Conservation (phyloP, 2,888 invertebrate genomes). For the Dasypolia templi region DNA sequence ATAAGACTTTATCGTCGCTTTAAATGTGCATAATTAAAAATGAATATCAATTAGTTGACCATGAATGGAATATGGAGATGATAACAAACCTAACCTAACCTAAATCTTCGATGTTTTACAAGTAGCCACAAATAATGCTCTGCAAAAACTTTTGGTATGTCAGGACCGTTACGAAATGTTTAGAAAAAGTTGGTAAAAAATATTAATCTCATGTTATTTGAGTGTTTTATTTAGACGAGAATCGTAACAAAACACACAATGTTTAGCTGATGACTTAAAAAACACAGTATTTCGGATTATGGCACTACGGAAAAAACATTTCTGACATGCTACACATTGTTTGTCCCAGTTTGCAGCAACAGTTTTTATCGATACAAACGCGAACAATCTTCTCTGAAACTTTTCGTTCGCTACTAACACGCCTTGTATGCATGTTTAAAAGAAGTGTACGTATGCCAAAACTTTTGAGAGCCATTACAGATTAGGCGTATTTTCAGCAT, state of each 20-base stretch:
- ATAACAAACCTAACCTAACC: not conserved
- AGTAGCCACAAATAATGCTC: not conserved
- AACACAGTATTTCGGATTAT: not conserved
- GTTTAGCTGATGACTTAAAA: not conserved
- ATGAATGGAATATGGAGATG: not conserved
- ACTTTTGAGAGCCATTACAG: not conserved
- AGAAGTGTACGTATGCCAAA: not conserved
- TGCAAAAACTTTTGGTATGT: not conserved
- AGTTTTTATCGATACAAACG: not conserved
- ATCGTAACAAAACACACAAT: too few relatives aligned
- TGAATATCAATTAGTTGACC: not conserved
- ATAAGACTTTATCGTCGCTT: not conserved
- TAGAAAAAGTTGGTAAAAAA: not conserved
- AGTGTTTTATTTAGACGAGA: not conserved
- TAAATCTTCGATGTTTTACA: not conserved
- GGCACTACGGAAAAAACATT: not conserved
- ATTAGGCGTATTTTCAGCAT: not conserved
- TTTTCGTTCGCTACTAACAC: slow-evolving; percentile 2
- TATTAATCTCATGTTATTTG: not conserved
- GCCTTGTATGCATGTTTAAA: not conserved
- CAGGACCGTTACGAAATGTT: not conserved
- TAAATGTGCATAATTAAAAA: not conserved
- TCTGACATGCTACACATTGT: not conserved
- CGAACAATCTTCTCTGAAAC: not conserved
- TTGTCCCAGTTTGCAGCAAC: not conserved